These are phyloP conservation scores for Epiperipatus broadwayi DNA, from an alignment of 2,888 invertebrate species.

Conservation along the genomic window DNA sequence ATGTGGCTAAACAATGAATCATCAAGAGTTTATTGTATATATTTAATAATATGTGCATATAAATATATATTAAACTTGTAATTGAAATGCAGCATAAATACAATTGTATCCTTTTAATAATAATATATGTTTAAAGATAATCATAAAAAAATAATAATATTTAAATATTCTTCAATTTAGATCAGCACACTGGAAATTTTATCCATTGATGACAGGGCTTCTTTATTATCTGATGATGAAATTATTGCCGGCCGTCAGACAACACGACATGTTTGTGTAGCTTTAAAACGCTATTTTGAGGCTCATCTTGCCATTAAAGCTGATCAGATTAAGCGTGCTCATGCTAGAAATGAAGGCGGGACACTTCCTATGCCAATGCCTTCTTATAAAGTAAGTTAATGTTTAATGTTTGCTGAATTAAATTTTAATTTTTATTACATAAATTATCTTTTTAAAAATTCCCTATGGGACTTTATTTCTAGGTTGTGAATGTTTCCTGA, in stretches of 20 bases:
- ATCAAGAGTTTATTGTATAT: too few species aligned
- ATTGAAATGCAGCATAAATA: too few species aligned
- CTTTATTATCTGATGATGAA: constrained; percentile 55
- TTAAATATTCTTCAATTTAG: constrained; percentile 26
- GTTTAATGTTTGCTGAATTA: constrained; percentile 1
- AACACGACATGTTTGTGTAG: constrained; percentile 71
- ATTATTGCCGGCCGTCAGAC: constrained; percentile 74
- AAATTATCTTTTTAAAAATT: too few species aligned
- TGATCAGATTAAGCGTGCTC: constrained; percentile 38
- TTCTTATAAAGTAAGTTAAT: constrained; percentile 32
- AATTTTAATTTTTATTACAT: too few species aligned
- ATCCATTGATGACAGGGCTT: constrained; percentile 43
- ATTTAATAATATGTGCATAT: too few species aligned
- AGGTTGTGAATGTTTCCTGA: too few species aligned
- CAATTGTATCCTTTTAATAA: not conserved
- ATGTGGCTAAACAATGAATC: too few species aligned
- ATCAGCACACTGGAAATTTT: constrained; percentile 67
- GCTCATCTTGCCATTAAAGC: constrained; percentile 63
- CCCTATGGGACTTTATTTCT: too few species aligned
- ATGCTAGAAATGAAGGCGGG: constrained; percentile 28
- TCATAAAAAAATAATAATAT: too few species aligned
- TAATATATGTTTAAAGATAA: too few species aligned
- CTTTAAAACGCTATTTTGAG: constrained; percentile 72
- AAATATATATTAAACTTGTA: too few species aligned
- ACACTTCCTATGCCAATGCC: constrained; percentile 35